These are phyloP conservation scores for Magallana nippona DNA, from an alignment of 2,888 invertebrate species.

Conservation along the genomic window DNA sequence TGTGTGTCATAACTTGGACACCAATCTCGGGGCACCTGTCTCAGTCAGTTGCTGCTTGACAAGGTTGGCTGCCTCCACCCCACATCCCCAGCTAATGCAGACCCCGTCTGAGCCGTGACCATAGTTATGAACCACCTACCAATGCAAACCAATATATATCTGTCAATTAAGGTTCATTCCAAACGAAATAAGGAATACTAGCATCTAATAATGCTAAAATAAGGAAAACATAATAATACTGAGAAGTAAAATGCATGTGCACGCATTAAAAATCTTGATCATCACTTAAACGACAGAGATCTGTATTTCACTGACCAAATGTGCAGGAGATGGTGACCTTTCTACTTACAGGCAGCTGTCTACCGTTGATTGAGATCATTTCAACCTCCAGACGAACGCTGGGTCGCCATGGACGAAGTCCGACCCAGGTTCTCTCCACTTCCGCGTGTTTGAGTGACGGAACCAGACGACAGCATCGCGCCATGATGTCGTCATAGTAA, in stretches of 20 bases:
- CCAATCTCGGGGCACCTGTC: background rate
- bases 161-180: too few relatives aligned
- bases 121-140: conserved; percentile 91
- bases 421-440: conserved; percentile 54
- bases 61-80: conserved; percentile 87
- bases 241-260: conserved; percentile 7
- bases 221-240: background rate
- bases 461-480: conserved; percentile 49
- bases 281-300: too few relatives aligned
- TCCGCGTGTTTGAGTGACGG: conserved; percentile 58
- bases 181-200: too few relatives aligned
- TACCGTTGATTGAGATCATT: conserved; percentile 28
- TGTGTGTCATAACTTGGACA: background rate
- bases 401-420: conserved; percentile 56
- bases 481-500: conserved; percentile 51
- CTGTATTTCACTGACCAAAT: background rate
- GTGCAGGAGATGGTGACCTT: background rate
- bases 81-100: conserved; percentile 92
- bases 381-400: conserved; percentile 54
- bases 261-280: too few relatives aligned
- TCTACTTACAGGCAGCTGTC: conserved; percentile 46
- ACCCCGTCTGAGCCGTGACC: conserved; percentile 97
- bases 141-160: too few relatives aligned
- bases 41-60: conserved; percentile 75
- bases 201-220: too few relatives aligned